Base-by-base conservation (phyloP, 2,888 invertebrate species). In the Eurytoma adleriae region DNA sequence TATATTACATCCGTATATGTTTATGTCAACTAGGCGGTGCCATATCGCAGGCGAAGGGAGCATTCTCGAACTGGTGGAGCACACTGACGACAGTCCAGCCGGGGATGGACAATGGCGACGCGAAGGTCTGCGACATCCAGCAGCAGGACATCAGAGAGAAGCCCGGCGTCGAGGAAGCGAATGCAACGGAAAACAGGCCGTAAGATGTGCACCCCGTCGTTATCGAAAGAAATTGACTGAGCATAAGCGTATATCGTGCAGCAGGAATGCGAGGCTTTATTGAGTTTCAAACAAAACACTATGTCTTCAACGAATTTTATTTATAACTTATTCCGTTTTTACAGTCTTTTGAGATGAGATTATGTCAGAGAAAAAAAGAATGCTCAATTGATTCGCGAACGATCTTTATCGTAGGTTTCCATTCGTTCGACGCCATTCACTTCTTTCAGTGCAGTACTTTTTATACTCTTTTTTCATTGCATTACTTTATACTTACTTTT, bases 21-120 rank as follows among this genome's bases (percentile, higher is more conserved):
- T 40, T 40, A 40, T 40, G 10, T 40, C 10, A 40, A 1, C 7
- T 40, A 92, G 96, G 96, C 85, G 97, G 97, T 52, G 97, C 97
- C 62, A 91, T 97, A 81, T 95, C 96, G n/a, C 96, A 96, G 91
- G 97, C 97, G 66, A 96, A 95, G 88, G 97, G 97, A 18, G 96
- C 96, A 0, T 94, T 97, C 72, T 94, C 96, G 0, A 96, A 94
- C 87, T 97, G 96, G 96, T 97, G 96, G 96, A 95, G 94, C 86
- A 94, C 94, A 40, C 91, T 95, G 68, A 93, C 93, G 20, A 92
- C 94, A 20, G 92, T 93, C 24, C 93, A 92, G 82, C 88, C 90
- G 1, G 85, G 62, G 54, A 59, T 75, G 66, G 78, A 78, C 30
- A 78, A 71, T 20, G 76, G 61, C 3, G 80, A 80, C 12, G 0